Evolutionary conservation across 2,113 vertebrate genomes (phyloP).

Genomic region (Neolamprologus toae): DNA sequence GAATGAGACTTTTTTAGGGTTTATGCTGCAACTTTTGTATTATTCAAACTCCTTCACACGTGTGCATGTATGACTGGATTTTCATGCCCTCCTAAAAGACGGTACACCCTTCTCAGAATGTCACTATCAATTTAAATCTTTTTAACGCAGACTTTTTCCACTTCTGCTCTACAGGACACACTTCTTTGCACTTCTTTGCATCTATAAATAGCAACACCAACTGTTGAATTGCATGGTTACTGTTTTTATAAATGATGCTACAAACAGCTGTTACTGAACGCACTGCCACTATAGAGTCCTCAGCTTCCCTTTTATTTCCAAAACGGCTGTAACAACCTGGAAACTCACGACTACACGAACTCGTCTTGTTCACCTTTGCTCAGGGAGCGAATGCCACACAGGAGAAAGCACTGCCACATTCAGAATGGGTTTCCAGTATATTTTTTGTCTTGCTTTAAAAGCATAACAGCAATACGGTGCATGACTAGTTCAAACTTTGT

Average conservation of each 20-base stretch:
- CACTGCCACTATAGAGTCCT: conserved; percentile 43
- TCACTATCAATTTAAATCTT: not conserved
- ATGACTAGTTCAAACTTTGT: not conserved
- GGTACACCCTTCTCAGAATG: conserved; percentile 42
- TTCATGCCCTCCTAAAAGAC: not conserved
- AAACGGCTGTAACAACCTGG: not conserved
- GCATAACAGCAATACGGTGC: conserved; percentile 11
- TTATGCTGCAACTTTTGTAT: conserved; percentile 36
- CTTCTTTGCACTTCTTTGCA: conserved; percentile 1
- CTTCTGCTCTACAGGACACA: not conserved
- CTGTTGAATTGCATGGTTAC: conserved; percentile 31
- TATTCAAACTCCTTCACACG: not conserved
- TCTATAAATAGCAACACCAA: conserved; percentile 29
- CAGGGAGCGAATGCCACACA: conserved; percentile 37
- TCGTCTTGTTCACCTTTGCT: conserved; percentile 30
- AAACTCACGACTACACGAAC: conserved; percentile 22
- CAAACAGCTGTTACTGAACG: conserved; percentile 50
- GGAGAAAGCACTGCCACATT: conserved; percentile 3
- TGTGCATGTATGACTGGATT: conserved; percentile 1
- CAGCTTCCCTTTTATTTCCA: conserved; percentile 8
- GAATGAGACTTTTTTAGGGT: not conserved
- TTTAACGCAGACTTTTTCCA: not conserved
- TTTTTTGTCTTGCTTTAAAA: not conserved
- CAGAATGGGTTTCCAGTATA: not conserved
- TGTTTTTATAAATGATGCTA: conserved; percentile 28